These are phyloP conservation scores for Myoxocephalus aenaeus DNA, from an alignment of 2,797 vertebrate species.

Conservation along the genomic window DNA sequence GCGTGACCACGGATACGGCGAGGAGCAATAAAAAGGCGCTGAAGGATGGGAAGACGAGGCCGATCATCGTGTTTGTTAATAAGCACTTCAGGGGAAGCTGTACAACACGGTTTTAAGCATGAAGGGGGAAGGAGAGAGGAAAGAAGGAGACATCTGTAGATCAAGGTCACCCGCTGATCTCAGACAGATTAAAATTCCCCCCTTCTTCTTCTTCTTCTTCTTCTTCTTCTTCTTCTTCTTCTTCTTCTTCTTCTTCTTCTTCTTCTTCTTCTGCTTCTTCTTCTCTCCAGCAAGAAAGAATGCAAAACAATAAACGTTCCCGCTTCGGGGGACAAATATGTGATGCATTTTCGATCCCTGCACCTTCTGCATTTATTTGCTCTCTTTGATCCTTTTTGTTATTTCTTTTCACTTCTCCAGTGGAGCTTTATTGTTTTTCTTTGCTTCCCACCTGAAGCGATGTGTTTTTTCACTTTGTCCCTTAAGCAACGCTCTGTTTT, in stretches of 20 bases:
- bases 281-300: conserved; percentile 35
- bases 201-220: background rate
- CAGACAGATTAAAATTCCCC: conserved; percentile 44
- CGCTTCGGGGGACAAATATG: background rate
- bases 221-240: background rate
- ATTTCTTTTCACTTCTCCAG: background rate
- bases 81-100: background rate
- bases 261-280: background rate
- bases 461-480: background rate
- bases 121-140: background rate
- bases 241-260: too few species aligned
- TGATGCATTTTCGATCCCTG: background rate
- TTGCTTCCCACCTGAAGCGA: background rate
- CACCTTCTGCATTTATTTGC: background rate
- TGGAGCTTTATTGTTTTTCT: conserved; percentile 4
- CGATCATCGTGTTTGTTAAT: background rate
- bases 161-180: conserved; percentile 39
- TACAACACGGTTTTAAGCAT: background rate
- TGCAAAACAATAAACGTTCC: conserved; percentile 59
- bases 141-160: conserved; percentile 39
- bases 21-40: conserved; percentile 18
- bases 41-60: conserved; percentile 29
- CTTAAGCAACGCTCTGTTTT: background rate
- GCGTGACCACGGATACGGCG: background rate
- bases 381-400: background rate